These are phyloP conservation scores for Tonatia bakeri DNA, from an alignment of 2,113 vertebrate genomes.

Conservation along the genomic window DNA sequence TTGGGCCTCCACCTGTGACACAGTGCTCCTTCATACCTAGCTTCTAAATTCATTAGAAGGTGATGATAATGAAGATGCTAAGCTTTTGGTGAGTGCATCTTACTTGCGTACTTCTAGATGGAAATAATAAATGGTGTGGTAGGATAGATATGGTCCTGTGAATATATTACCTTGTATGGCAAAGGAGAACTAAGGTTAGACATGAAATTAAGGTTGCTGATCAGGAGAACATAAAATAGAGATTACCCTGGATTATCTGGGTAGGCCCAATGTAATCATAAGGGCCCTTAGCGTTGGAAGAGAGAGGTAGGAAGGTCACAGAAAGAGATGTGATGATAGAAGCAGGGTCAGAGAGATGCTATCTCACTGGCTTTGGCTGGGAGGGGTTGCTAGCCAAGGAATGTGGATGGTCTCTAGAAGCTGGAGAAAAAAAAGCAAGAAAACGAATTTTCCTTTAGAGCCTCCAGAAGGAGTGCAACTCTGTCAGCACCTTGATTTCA, in stretches of 20 bases:
- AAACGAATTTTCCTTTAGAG: not conserved
- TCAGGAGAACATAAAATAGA: not conserved
- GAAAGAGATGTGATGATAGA: not conserved
- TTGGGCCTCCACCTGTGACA: not conserved
- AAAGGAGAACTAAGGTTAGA: not conserved
- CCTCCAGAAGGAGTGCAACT: not conserved
- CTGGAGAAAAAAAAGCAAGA: not conserved
- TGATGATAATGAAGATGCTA: not conserved
- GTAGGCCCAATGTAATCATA: not conserved
- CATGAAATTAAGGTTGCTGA: not conserved
- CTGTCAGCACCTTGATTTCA: not conserved
- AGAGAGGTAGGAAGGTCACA: not conserved
- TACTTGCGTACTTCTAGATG: not conserved
- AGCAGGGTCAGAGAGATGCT: not conserved
- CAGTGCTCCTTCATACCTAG: not conserved
- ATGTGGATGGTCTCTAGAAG: not conserved
- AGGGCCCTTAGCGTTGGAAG: not conserved
- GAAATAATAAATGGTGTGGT: not conserved
- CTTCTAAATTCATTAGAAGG: not conserved
- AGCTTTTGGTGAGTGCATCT: not conserved
- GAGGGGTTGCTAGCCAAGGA: not conserved
- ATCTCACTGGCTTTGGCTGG: not conserved
- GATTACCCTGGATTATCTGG: not conserved
- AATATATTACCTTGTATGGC: not conserved
- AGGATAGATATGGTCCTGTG: not conserved